These are phyloP conservation scores for Trichacis sp. DNA, from an alignment of 2,888 invertebrate genomes.

Conservation along the genomic window DNA sequence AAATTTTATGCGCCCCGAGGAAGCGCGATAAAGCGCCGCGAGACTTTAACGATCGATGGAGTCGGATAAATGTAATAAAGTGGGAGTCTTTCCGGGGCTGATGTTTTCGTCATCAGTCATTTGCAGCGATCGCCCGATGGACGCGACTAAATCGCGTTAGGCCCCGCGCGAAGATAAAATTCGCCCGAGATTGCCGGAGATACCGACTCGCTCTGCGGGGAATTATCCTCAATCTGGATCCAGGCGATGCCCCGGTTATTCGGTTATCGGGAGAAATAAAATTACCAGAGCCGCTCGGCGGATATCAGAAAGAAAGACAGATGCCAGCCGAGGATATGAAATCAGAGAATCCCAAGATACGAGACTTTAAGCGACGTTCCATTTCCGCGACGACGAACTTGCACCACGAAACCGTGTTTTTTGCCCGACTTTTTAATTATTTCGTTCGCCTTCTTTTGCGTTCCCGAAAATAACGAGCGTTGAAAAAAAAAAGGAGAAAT, in stretches of 20 bases:
- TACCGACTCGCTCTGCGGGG: slow-evolving; percentile 17
- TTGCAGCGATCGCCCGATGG: slow-evolving; percentile 13
- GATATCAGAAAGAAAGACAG: slow-evolving; percentile 35
- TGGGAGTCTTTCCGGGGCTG: slow-evolving; percentile 15
- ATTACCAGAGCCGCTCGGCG: slow-evolving; percentile 20
- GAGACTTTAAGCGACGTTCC: slow-evolving; percentile 32
- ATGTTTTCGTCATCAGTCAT: slow-evolving; percentile 37
- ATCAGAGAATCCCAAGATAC: slow-evolving; percentile 31
- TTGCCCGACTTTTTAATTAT: no score
- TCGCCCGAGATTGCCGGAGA: slow-evolving; percentile 15
- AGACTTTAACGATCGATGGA: slow-evolving; percentile 37
- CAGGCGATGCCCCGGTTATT: slow-evolving; percentile 29
- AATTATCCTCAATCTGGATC: slow-evolving; percentile 35
- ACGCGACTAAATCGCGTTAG: slow-evolving; percentile 11
- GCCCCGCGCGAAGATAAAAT: slow-evolving; percentile 17
- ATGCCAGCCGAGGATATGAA: slow-evolving; percentile 31
- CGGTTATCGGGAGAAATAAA: slow-evolving; percentile 35
- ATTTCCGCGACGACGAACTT: slow-evolving; percentile 15
- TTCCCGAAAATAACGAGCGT: no score
- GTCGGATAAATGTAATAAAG: slow-evolving; percentile 40
- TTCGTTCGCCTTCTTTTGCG: no score
- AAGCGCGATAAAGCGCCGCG: slow-evolving; percentile 37
- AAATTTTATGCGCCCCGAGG: slow-evolving; percentile 37
- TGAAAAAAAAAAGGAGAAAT: no score
- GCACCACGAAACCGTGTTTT: no score